Evolutionary conservation across 2,888 invertebrate genomes (phyloP).

Genomic region (Chrysina gloriosa): DNA sequence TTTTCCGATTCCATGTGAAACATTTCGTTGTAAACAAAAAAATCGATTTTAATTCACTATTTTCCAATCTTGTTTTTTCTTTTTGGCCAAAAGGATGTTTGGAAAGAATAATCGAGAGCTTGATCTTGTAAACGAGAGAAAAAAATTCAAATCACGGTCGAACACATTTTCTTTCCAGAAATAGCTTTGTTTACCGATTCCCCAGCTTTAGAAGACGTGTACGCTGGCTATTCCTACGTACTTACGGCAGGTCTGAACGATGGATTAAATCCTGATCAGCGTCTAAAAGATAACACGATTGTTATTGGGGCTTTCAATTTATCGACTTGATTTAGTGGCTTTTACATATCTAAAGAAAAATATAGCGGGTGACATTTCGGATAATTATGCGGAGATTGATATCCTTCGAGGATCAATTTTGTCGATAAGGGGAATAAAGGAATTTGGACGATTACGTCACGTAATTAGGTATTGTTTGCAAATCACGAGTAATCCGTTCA

Average conservation of each 20-base stretch:
- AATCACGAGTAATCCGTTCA: too few species aligned
- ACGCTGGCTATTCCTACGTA: background rate
- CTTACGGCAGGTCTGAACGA: background rate
- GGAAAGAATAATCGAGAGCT: background rate
- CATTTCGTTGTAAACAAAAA: background rate
- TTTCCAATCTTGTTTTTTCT: background rate
- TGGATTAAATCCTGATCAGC: background rate
- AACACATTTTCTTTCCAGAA: too few species aligned
- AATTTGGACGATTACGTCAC: background rate
- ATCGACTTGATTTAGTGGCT: conserved; percentile 4
- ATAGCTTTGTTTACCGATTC: conserved; percentile 3
- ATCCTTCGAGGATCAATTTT: background rate
- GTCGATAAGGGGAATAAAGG: background rate
- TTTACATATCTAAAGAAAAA: background rate
- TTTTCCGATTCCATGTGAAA: background rate
- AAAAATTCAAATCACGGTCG: background rate
- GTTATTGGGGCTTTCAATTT: background rate
- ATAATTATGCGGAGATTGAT: background rate
- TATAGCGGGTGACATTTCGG: background rate
- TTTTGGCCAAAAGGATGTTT: conserved; percentile 1
- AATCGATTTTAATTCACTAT: background rate
- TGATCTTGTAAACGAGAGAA: background rate
- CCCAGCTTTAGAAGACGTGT: background rate
- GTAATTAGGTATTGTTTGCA: background rate
- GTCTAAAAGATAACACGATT: background rate